Evolutionary conservation across 2,888 invertebrate species (phyloP).

Genomic region (Cheilosia urbana): DNA sequence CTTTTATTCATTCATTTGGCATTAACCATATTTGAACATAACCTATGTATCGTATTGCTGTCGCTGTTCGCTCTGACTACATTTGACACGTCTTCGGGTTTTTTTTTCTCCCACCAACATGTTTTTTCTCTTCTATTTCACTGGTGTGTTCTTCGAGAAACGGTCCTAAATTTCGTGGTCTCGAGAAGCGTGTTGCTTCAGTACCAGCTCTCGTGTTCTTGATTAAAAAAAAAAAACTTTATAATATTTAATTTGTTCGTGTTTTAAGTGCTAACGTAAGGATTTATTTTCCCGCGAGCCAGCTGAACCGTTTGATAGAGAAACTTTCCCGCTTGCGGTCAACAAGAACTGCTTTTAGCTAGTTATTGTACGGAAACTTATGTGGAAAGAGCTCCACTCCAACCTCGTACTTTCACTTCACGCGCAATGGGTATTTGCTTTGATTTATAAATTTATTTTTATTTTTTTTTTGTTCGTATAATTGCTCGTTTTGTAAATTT

Average conservation of each 20-base stretch:
- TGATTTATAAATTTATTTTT: constrained; percentile 7
- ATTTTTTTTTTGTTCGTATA: neutral
- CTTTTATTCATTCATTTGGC: constrained; percentile 38
- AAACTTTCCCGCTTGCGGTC: constrained; percentile 57
- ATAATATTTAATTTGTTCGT: constrained; percentile 4
- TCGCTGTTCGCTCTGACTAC: constrained; percentile 58
- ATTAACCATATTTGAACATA: constrained; percentile 70
- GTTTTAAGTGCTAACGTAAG: neutral
- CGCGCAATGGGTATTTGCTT: constrained; percentile 51
- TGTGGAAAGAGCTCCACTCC: constrained; percentile 21
- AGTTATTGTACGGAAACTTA: constrained; percentile 51
- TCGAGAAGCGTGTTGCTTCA: constrained; percentile 1
- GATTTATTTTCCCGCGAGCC: constrained; percentile 47
- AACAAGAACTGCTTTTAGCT: constrained; percentile 61
- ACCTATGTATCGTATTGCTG: constrained; percentile 47
- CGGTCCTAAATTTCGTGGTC: constrained; percentile 10
- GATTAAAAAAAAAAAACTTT: neutral
- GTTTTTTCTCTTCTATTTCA: constrained; percentile 16
- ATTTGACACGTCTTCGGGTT: constrained; percentile 72
- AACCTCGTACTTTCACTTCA: constrained; percentile 54
- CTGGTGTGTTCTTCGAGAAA: constrained; percentile 22
- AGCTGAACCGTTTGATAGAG: constrained; percentile 7
- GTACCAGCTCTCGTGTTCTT: constrained; percentile 9
- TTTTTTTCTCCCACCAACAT: constrained; percentile 49
- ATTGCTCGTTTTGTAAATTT: constrained; percentile 1